These are phyloP conservation scores for Muschampia plurimacula DNA, from an alignment of 2,888 invertebrate species.

Conservation along the genomic window DNA sequence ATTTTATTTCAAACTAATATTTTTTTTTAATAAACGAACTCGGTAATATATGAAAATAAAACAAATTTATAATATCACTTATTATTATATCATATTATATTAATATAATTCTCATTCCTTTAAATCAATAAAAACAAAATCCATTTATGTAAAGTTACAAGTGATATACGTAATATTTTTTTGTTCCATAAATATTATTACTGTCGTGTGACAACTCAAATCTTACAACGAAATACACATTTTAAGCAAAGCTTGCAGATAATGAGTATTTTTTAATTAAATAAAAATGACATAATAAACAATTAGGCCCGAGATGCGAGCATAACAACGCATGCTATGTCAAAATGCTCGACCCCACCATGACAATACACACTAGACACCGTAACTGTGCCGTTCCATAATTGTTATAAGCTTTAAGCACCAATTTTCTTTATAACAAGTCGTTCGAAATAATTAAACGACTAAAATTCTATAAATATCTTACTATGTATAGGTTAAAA, in stretches of 20 bases:
- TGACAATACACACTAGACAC: conserved; percentile 81
- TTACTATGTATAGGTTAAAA: conserved; percentile 86
- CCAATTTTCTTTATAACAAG: conserved; percentile 86
- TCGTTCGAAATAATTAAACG: conserved; percentile 86
- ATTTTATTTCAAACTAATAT: too few relatives aligned
- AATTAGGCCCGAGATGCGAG: conserved; percentile 63
- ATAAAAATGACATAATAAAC: conserved; percentile 47
- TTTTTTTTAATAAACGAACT: too few relatives aligned
- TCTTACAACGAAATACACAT: neutral
- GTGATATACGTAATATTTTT: too few relatives aligned
- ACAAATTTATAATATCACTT: too few relatives aligned
- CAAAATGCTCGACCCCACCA: conserved; percentile 79
- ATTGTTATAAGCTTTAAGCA: conserved; percentile 84
- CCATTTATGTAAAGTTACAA: too few relatives aligned
- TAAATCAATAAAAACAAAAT: too few relatives aligned
- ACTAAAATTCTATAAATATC: conserved; percentile 86
- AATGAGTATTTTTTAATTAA: neutral
- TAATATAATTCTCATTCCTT: too few relatives aligned
- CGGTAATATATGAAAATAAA: too few relatives aligned
- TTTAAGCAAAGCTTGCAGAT: neutral
- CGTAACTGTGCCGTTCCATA: conserved; percentile 65
- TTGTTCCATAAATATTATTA: too few relatives aligned
- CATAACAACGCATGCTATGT: conserved; percentile 85
- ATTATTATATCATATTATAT: too few relatives aligned
- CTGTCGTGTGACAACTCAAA: neutral